phyloP scores from a whole-genome alignment of 2,888 invertebrate species.

The Coelinius sp. region DNA sequence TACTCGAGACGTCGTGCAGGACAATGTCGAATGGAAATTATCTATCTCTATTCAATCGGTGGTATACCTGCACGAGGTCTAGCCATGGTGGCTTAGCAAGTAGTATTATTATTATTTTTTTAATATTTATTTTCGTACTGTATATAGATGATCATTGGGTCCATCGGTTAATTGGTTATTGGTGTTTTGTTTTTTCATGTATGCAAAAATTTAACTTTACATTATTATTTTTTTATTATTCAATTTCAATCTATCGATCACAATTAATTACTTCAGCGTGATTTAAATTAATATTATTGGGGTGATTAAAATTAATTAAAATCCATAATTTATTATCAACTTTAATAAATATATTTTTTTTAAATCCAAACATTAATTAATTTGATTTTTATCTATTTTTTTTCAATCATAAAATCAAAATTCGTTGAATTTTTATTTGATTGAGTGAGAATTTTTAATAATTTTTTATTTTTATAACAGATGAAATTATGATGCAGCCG shows the following conservation, averaged over 20 bases:
- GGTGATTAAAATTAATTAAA: conserved; percentile 32
- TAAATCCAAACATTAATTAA: neutral
- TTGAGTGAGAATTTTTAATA: conserved; percentile 47
- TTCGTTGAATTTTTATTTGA: conserved; percentile 43
- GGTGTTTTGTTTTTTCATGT: conserved; percentile 54
- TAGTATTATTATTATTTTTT: conserved; percentile 49
- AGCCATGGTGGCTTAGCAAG: conserved; percentile 52
- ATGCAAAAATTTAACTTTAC: conserved; percentile 56
- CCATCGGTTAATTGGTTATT: conserved; percentile 58
- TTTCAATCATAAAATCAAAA: conserved; percentile 8
- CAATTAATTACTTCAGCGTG: conserved; percentile 30
- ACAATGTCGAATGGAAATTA: conserved; percentile 10
- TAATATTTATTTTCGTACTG: conserved; percentile 43
- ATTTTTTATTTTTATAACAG: conserved; percentile 66
- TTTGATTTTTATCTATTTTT: conserved; percentile 36
- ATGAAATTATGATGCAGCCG: conserved; percentile 76
- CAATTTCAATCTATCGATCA: conserved; percentile 31
- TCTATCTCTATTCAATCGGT: conserved; percentile 1
- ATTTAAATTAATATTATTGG: conserved; percentile 28
- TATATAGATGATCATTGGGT: conserved; percentile 60
- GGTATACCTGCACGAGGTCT: conserved; percentile 42
- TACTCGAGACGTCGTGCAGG: conserved; percentile 41
- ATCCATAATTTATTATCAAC: too few relatives aligned
- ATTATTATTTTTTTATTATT: conserved; percentile 33
- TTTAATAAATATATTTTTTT: neutral